These are phyloP conservation scores for Eurytoma californica DNA, from an alignment of 2,888 invertebrate species.

Conservation along the genomic window DNA sequence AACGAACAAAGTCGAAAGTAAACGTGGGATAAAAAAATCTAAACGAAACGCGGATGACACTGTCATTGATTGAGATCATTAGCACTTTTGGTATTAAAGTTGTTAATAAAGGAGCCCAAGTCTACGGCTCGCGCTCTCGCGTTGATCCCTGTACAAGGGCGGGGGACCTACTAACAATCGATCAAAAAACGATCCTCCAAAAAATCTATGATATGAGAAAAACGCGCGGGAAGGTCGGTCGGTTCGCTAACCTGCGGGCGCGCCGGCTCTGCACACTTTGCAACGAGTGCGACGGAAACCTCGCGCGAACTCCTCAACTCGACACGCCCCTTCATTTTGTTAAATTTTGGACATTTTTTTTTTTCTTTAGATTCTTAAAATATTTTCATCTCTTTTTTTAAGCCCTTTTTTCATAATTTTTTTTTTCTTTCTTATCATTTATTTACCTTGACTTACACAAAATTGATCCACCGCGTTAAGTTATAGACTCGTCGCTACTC, in stretches of 20 bases:
- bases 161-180: slow-evolving; percentile 36
- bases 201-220: slow-evolving; percentile 66
- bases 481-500: slow-evolving; percentile 14
- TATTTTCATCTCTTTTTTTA: slow-evolving; percentile 54
- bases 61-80: slow-evolving; percentile 42
- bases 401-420: slow-evolving; percentile 14
- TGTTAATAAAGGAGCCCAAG: slow-evolving; percentile 43
- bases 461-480: slow-evolving; percentile 22
- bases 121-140: slow-evolving; percentile 21
- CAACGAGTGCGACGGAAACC: slow-evolving; percentile 31
- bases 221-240: slow-evolving; percentile 52
- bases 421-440: slow-evolving; percentile 10
- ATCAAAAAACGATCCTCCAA: slow-evolving; percentile 44
- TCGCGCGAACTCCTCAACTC: slow-evolving; percentile 40
- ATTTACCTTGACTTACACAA: slow-evolving; percentile 36
- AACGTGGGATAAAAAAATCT: too few species aligned
- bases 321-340: slow-evolving; percentile 23
- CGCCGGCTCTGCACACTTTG: slow-evolving; percentile 11
- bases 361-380: slow-evolving; percentile 54
- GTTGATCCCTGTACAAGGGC: not conserved
- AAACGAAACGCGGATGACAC: slow-evolving; percentile 8
- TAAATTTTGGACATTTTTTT: slow-evolving; percentile 53
- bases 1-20: slow-evolving; percentile 8
- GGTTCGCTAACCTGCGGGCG: not conserved
- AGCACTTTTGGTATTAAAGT: slow-evolving; percentile 52